A percentile compares a stretch with the other conserved stretches of the same genome.
Evolutionary conservation across 2,113 vertebrate species (phyloP).

Genomic region (Protobothrops flavoviridis): DNA sequence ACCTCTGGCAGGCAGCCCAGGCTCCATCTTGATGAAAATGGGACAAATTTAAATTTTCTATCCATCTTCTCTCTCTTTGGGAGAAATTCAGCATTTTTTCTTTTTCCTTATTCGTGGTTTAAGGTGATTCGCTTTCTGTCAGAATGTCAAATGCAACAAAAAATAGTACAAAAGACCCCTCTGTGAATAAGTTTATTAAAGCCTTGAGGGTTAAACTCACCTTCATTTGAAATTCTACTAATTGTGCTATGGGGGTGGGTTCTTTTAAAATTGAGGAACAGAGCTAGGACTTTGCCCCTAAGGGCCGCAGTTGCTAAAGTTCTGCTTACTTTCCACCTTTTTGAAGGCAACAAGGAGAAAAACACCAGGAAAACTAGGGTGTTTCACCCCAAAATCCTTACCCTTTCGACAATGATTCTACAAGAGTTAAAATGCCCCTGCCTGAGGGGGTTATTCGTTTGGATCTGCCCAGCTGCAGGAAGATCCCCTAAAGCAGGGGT

Average conservation of each 20-base stretch:
- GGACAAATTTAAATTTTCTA: too few species aligned
- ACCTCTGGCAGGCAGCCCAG: background rate
- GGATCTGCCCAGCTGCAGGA: background rate
- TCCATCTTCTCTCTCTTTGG: background rate
- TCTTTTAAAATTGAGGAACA: background rate
- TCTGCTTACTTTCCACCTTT: background rate
- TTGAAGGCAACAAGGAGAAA: background rate
- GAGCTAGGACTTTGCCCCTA: background rate
- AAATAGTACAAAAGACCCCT: background rate
- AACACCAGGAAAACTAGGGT: background rate
- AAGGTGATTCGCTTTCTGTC: constrained; percentile 7
- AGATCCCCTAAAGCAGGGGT: background rate
- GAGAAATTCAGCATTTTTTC: background rate
- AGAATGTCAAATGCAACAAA: constrained; percentile 17
- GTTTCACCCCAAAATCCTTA: background rate
- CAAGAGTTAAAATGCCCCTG: background rate
- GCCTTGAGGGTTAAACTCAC: background rate
- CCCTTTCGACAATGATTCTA: background rate
- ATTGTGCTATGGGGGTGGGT: background rate
- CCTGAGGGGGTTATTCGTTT: background rate
- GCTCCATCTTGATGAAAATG: background rate
- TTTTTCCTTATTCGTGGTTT: background rate
- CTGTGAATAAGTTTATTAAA: background rate
- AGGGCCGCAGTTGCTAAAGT: background rate
- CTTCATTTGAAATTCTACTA: constrained; percentile 20